Evolutionary conservation across 2,888 invertebrate species (phyloP).

Genomic region (Ormyrus rosae): DNA sequence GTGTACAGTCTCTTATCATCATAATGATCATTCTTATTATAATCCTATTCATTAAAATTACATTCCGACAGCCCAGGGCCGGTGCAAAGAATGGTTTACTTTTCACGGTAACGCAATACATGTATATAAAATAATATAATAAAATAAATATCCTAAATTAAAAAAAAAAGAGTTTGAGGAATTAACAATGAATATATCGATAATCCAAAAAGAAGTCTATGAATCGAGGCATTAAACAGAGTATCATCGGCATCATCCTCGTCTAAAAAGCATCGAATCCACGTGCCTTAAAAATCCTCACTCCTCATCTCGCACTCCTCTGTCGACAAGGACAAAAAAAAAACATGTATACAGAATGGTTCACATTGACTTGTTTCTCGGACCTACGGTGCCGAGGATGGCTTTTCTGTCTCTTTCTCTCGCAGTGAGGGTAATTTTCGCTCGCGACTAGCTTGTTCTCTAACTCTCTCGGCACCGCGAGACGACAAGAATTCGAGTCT

Average conservation of each 20-base stretch:
- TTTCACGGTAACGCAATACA: conserved; percentile 48
- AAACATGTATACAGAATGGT: background rate
- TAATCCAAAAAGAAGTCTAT: conserved; percentile 60
- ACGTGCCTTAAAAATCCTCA: background rate
- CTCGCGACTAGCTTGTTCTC: conserved; percentile 28
- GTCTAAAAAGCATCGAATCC: conserved; percentile 32
- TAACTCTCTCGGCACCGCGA: conserved; percentile 14
- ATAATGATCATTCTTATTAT: conserved; percentile 38
- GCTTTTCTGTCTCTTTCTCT: background rate
- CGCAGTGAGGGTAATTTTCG: conserved; percentile 29
- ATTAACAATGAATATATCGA: conserved; percentile 44
- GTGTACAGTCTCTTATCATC: conserved; percentile 20
- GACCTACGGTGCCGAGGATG: background rate
- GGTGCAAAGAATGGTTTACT: conserved; percentile 19
- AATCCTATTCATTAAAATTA: conserved; percentile 28
- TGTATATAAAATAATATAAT: conserved; percentile 63
- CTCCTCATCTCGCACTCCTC: background rate
- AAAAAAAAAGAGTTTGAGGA: conserved; percentile 61
- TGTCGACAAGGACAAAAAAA: background rate
- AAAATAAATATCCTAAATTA: conserved; percentile 69
- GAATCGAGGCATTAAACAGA: conserved; percentile 59
- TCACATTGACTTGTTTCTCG: background rate
- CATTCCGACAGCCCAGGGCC: conserved; percentile 19
- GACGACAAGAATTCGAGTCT: conserved; percentile 59
- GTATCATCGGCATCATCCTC: conserved; percentile 43